A percentile compares a stretch with the other conserved stretches of the same genome.
These are phyloP conservation scores for Caloenas nicobarica DNA, from an alignment of 2,113 vertebrate genomes.

Conservation along the genomic window DNA sequence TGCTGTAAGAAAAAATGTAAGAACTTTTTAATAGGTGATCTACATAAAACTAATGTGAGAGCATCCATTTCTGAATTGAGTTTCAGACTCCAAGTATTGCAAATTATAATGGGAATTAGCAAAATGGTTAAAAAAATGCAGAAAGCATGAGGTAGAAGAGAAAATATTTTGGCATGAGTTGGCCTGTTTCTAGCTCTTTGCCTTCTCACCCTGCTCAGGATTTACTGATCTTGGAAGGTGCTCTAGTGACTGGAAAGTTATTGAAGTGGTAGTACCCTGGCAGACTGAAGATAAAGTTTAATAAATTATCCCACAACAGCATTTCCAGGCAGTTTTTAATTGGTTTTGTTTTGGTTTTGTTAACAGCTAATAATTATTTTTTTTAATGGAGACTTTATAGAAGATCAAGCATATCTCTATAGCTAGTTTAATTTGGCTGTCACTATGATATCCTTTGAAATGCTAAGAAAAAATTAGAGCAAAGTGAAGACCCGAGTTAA, in stretches of 20 bases:
- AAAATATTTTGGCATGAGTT: neutral
- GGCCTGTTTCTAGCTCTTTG: neutral
- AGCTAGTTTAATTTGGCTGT: neutral
- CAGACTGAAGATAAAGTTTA: neutral
- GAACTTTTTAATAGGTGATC: neutral
- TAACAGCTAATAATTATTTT: neutral
- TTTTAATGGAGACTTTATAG: neutral
- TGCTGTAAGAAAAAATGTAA: neutral
- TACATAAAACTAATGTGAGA: neutral
- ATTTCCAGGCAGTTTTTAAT: neutral
- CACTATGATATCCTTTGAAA: slow-evolving; percentile 8
- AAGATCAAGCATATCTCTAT: slow-evolving; percentile 23
- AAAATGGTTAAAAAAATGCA: neutral
- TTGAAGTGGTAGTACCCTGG: neutral
- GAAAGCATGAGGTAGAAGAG: neutral
- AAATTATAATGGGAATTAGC: neutral
- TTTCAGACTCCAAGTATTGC: neutral
- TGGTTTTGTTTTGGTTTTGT: neutral
- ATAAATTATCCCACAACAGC: neutral
- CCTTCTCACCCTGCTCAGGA: neutral
- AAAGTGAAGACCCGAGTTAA: neutral
- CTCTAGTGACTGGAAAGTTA: neutral
- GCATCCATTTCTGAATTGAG: neutral
- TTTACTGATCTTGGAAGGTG: neutral
- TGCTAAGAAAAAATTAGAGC: neutral